Evolutionary conservation across 1,140 invertebrate genomes (phyloP).

Genomic region (Parapsyche elsis): DNA sequence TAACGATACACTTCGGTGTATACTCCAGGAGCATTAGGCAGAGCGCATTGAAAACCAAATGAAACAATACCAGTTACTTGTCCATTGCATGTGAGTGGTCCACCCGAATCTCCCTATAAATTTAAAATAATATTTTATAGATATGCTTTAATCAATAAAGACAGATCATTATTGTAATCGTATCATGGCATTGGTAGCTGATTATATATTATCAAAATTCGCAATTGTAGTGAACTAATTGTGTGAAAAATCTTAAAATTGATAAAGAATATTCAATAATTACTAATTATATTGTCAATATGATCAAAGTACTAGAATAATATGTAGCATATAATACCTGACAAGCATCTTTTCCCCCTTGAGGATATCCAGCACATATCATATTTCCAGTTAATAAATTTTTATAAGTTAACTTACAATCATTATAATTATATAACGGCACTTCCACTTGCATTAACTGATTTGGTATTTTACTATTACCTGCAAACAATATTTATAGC

Average conservation of each 20-base stretch:
- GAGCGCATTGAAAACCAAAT: slow-evolving; percentile 66
- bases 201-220: too few relatives aligned
- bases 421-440: slow-evolving; percentile 27
- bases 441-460: slow-evolving; percentile 40
- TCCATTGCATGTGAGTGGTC: slow-evolving; percentile 65
- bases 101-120: slow-evolving; percentile 72
- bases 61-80: slow-evolving; percentile 68
- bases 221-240: too few relatives aligned
- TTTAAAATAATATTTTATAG: slow-evolving; percentile 28
- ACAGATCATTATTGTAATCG: too few relatives aligned
- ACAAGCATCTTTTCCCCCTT: slow-evolving; percentile 73
- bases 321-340: slow-evolving; percentile 64
- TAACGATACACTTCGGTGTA: slow-evolving; percentile 69
- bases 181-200: too few relatives aligned
- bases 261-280: too few relatives aligned
- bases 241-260: too few relatives aligned
- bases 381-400: slow-evolving; percentile 18
- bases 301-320: too few relatives aligned
- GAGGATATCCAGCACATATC: slow-evolving; percentile 56
- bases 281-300: too few relatives aligned
- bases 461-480: neutral
- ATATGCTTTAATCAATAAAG: neutral
- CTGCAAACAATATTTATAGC: too few relatives aligned
- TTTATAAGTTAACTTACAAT: slow-evolving; percentile 21
- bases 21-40: slow-evolving; percentile 63